Percentiles rank a stretch among this genome's conserved stretches.
These are phyloP conservation scores for Catocala fraxini DNA, from an alignment of 2,888 invertebrate genomes.

Conservation along the genomic window DNA sequence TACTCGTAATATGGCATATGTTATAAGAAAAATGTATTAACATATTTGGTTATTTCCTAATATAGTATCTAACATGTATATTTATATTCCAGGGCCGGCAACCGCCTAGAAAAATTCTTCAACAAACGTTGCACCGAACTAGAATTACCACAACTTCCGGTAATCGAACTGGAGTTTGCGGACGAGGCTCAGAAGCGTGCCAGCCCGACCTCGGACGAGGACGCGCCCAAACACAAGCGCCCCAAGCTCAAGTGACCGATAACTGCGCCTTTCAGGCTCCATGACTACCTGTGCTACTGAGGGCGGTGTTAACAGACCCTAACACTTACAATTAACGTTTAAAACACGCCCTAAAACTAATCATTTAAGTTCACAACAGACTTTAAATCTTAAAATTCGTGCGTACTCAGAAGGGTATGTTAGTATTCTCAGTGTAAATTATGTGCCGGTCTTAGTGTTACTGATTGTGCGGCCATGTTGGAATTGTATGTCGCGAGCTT, in stretches of 20 bases:
- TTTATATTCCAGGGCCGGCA: conserved; percentile 89
- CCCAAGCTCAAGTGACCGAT: conserved; percentile 74
- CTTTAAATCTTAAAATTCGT: not conserved
- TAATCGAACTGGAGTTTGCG: conserved; percentile 65
- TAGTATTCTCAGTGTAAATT: conserved; percentile 14
- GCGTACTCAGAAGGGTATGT: conserved; percentile 28
- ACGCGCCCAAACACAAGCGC: conserved; percentile 60
- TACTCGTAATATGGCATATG: too few species aligned
- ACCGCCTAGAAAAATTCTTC: conserved; percentile 90
- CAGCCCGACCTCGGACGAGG: conserved; percentile 48
- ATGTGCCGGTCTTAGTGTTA: too few species aligned
- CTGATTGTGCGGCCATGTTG: too few species aligned
- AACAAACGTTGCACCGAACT: conserved; percentile 91
- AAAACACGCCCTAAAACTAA: too few species aligned
- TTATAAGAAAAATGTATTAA: too few species aligned
- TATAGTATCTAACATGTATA: not conserved
- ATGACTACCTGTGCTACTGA: conserved; percentile 70
- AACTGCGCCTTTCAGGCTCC: conserved; percentile 39
- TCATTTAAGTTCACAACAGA: too few species aligned
- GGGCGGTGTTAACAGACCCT: not conserved
- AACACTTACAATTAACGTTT: too few species aligned
- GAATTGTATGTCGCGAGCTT: too few species aligned
- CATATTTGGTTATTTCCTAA: not conserved
- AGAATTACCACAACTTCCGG: conserved; percentile 84
- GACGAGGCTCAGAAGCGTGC: conserved; percentile 42